phyloP scores from a whole-genome alignment of 2,888 invertebrate species.

The Norana najaformis region DNA sequence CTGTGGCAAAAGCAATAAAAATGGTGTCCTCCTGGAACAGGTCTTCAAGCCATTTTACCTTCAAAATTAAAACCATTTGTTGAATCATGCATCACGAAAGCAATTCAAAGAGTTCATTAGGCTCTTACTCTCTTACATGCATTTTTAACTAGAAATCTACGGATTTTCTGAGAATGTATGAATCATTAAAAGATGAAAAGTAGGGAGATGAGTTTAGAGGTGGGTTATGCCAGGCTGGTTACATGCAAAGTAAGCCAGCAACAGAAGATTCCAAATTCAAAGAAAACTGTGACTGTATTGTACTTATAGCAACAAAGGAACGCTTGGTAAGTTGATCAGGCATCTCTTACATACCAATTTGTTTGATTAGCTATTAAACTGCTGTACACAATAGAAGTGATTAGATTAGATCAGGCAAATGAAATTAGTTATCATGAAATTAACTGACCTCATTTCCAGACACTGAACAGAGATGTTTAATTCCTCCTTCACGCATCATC shows the following conservation, averaged over 20 bases:
- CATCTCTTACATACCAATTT: not conserved
- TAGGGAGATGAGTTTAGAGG: no score
- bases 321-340: no score
- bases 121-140: not conserved
- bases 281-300: no score
- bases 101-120: not conserved
- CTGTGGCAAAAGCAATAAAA: constrained; percentile 4
- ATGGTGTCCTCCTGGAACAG: not conserved
- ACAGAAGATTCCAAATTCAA: no score
- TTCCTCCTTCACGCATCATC: not conserved
- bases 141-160: not conserved
- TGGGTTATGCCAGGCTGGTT: no score
- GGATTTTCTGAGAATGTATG: not conserved
- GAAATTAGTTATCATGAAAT: not conserved
- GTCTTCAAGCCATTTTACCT: not conserved
- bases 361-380: not conserved
- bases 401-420: not conserved
- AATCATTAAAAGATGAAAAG: not conserved
- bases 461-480: not conserved
- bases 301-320: no score
- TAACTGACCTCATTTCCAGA: not conserved
- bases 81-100: not conserved
- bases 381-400: not conserved
- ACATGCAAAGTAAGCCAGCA: no score
- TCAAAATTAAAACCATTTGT: not conserved